Evolutionary conservation across 2,888 invertebrate species (phyloP).

Genomic region (Apamea epomidion): DNA sequence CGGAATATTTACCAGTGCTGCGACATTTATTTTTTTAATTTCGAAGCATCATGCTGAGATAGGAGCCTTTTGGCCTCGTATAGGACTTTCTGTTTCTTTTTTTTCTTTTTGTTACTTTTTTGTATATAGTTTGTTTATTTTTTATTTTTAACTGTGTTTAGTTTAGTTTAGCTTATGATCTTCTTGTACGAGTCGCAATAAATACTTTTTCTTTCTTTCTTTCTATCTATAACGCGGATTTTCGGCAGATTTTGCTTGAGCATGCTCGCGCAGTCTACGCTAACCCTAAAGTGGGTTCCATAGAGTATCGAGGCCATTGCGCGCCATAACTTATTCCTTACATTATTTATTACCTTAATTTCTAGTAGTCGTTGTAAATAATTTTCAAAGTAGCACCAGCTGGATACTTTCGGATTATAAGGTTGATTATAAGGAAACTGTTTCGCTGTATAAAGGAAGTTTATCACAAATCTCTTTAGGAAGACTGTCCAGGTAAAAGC

Average conservation of each 20-base stretch:
- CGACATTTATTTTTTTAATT: too few relatives aligned
- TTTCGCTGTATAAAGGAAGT: slow-evolving; percentile 29
- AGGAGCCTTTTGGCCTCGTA: too few relatives aligned
- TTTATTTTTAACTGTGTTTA: too few relatives aligned
- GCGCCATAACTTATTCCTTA: slow-evolving; percentile 55
- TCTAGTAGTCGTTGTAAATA: slow-evolving; percentile 55
- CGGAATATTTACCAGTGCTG: too few relatives aligned
- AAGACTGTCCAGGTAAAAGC: not conserved
- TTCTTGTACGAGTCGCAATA: too few relatives aligned
- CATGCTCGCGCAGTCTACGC: not conserved
- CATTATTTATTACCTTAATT: slow-evolving; percentile 62
- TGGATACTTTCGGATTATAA: slow-evolving; percentile 48
- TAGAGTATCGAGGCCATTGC: slow-evolving; percentile 54
- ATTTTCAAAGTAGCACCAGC: slow-evolving; percentile 39
- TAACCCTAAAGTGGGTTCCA: slow-evolving; percentile 39
- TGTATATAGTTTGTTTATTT: too few relatives aligned
- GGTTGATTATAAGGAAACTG: slow-evolving; percentile 34
- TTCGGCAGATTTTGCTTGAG: not conserved
- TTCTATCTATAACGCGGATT: too few relatives aligned
- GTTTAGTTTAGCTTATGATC: too few relatives aligned
- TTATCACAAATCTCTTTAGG: slow-evolving; percentile 27
- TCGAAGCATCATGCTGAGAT: too few relatives aligned
- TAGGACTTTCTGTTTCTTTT: too few relatives aligned
- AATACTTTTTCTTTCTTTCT: too few relatives aligned
- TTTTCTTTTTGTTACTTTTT: too few relatives aligned